These are phyloP conservation scores for Boleophthalmus pectinirostris DNA, from an alignment of 2,113 vertebrate genomes.

Conservation along the genomic window DNA sequence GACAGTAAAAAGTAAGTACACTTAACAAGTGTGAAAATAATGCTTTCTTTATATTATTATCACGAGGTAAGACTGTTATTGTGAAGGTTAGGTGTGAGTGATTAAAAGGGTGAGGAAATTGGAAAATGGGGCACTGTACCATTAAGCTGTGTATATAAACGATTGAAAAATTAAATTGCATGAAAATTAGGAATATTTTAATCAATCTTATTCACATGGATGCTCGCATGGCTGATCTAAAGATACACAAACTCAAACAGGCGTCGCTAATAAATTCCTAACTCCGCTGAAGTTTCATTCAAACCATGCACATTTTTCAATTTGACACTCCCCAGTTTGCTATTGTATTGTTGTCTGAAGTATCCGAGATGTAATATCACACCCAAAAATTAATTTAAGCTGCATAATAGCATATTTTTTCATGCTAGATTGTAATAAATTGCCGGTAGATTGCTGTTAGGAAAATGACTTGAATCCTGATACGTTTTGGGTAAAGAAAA, in stretches of 20 bases:
- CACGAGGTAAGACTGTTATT: background rate
- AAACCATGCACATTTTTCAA: constrained; percentile 23
- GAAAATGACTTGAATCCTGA: constrained; percentile 47
- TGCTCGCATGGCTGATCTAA: background rate
- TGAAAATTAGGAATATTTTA: constrained; percentile 4
- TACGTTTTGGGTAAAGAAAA: constrained; percentile 35
- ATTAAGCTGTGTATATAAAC: background rate
- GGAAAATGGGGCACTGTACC: background rate
- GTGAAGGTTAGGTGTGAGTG: background rate
- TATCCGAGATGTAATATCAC: constrained; percentile 15
- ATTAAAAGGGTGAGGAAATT: background rate
- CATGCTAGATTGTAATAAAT: constrained; percentile 54
- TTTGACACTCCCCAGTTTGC: constrained; percentile 23
- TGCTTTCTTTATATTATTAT: background rate
- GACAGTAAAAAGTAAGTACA: too few species aligned
- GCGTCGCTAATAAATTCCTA: background rate
- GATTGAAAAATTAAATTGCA: constrained; percentile 4
- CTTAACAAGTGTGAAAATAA: background rate
- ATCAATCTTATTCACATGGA: background rate
- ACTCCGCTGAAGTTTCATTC: constrained; percentile 16
- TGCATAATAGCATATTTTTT: constrained; percentile 42
- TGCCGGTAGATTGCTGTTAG: constrained; percentile 41
- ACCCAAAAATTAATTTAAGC: constrained; percentile 22
- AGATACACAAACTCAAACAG: constrained; percentile 1
- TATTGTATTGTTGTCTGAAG: constrained; percentile 10